Percentiles rank a stretch among this genome's conserved stretches.
Evolutionary conservation across 1,140 invertebrate genomes (phyloP).

Genomic region (Macrostomum lignano): DNA sequence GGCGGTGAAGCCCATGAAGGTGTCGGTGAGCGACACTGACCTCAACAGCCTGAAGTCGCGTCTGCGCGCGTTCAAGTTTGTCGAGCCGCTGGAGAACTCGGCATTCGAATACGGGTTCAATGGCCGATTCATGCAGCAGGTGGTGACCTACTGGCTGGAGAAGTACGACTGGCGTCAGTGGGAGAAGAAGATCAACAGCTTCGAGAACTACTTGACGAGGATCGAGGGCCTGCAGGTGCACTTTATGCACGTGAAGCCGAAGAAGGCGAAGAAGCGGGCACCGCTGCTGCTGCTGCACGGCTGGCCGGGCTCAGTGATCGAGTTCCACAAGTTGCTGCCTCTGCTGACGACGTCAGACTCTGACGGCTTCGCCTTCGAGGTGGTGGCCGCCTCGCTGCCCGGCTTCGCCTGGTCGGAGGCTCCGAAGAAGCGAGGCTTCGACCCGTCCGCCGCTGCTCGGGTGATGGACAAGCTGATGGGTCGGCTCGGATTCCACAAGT

Average conservation of each 20-base stretch:
- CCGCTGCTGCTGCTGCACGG: constrained; percentile 51
- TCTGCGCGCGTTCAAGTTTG: too few species aligned
- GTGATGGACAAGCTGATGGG: constrained; percentile 54
- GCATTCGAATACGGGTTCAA: constrained; percentile 8
- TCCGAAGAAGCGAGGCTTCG: constrained; percentile 27
- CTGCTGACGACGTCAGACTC: constrained; percentile 32
- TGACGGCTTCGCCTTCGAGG: constrained; percentile 34
- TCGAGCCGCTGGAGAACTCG: neutral
- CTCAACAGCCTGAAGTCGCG: too few species aligned
- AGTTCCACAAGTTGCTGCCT: constrained; percentile 52
- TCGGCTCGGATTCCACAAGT: constrained; percentile 42
- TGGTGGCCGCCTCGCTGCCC: constrained; percentile 47
- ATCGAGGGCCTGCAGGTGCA: constrained; percentile 45
- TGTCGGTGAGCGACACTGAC: too few species aligned
- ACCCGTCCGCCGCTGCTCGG: constrained; percentile 35
- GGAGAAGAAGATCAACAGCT: constrained; percentile 38
- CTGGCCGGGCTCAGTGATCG: constrained; percentile 58
- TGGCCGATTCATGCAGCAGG: constrained; percentile 14
- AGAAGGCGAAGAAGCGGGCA: constrained; percentile 16
- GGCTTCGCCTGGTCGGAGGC: constrained; percentile 55
- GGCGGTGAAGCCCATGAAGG: too few species aligned
- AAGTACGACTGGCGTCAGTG: constrained; percentile 43
- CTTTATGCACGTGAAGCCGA: constrained; percentile 27
- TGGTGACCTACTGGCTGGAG: constrained; percentile 43
- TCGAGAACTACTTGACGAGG: constrained; percentile 38